Conservation (phyloP, 2,888 invertebrate genomes). For the Ceraclea dissimilis region DNA sequence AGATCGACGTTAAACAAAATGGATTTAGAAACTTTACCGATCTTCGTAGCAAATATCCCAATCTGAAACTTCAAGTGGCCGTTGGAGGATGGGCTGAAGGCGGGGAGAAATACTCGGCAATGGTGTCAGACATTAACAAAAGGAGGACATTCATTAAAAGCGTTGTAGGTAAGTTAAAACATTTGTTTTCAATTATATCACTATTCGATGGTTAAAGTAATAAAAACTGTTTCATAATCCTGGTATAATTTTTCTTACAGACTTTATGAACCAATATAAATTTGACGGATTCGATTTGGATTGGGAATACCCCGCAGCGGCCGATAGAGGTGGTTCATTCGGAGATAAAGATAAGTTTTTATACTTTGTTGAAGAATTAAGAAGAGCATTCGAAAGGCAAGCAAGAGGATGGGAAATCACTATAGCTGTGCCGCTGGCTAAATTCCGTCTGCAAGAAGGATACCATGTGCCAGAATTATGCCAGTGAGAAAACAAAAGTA, state of each 20-base stretch:
- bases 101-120: slow-evolving; percentile 76
- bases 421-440: slow-evolving; percentile 83
- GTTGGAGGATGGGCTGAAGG: slow-evolving; percentile 91
- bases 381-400: slow-evolving; percentile 67
- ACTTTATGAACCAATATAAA: slow-evolving; percentile 65
- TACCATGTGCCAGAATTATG: slow-evolving; percentile 87
- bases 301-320: slow-evolving; percentile 87
- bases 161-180: slow-evolving; percentile 54
- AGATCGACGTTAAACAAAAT: slow-evolving; percentile 65
- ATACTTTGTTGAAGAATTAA: slow-evolving; percentile 73
- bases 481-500: slow-evolving; percentile 51
- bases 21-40: slow-evolving; percentile 76
- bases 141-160: slow-evolving; percentile 67
- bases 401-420: slow-evolving; percentile 80
- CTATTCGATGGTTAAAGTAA: too few relatives aligned
- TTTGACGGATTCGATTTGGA: slow-evolving; percentile 85
- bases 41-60: slow-evolving; percentile 60
- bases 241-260: slow-evolving; percentile 34
- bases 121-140: slow-evolving; percentile 64
- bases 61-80: slow-evolving; percentile 70
- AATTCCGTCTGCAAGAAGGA: slow-evolving; percentile 79
- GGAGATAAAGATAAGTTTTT: slow-evolving; percentile 78
- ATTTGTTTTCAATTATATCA: background rate
- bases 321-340: slow-evolving; percentile 77
- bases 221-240: too few relatives aligned